These are phyloP conservation scores for Dendrocincla fuliginosa DNA, from an alignment of 2,797 vertebrate species.

Conservation along the genomic window DNA sequence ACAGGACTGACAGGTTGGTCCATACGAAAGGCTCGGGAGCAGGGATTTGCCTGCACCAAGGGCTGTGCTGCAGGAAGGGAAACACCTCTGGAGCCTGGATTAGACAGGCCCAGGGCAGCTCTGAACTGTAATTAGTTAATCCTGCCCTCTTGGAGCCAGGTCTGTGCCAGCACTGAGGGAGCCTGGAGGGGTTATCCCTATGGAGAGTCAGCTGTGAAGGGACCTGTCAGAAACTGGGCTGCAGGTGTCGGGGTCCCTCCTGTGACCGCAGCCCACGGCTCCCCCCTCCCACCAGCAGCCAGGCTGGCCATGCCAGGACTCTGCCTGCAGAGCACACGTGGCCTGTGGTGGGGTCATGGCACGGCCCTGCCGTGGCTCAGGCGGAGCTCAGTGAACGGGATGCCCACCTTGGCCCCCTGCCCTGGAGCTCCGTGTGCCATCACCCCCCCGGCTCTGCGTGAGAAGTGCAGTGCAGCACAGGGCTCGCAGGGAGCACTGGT, in stretches of 20 bases:
- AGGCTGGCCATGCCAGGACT: fast-evolving
- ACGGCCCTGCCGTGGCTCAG: not conserved
- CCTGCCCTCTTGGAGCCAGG: not conserved
- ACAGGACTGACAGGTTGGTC: not conserved
- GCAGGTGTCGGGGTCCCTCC: not conserved
- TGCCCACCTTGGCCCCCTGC: not conserved
- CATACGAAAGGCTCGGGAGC: not conserved
- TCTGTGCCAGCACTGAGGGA: not conserved
- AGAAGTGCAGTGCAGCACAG: not conserved
- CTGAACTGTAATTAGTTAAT: not conserved
- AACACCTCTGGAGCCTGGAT: not conserved
- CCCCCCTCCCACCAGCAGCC: not conserved
- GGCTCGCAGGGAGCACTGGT: not conserved
- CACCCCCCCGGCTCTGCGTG: not conserved
- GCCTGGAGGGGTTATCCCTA: not conserved
- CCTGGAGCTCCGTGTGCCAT: not conserved
- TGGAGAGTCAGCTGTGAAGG: not conserved
- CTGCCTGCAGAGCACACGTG: fast-evolving
- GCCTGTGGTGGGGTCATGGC: fast-evolving
- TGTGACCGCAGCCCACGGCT: not conserved
- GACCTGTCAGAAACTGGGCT: not conserved
- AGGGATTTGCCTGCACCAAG: not conserved
- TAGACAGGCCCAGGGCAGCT: not conserved
- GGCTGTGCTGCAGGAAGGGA: not conserved
- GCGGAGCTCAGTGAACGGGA: fast-evolving